These are phyloP conservation scores for Apamea monoglypha DNA, from an alignment of 2,888 invertebrate genomes.

Conservation along the genomic window DNA sequence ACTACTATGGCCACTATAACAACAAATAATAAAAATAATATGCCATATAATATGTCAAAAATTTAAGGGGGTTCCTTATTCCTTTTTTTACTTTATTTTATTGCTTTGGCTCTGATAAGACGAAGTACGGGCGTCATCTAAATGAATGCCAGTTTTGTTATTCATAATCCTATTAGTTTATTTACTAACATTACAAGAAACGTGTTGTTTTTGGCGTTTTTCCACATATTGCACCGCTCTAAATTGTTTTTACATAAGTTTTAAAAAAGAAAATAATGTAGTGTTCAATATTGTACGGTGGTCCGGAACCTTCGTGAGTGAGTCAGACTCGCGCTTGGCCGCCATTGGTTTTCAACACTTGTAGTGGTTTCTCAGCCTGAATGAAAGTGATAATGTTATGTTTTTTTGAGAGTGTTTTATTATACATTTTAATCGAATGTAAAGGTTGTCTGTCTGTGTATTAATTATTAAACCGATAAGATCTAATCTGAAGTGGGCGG, in stretches of 20 bases:
- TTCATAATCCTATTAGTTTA: neutral
- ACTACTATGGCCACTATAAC: too few relatives aligned
- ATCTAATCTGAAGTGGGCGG: constrained; percentile 39
- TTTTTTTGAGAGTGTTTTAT: neutral
- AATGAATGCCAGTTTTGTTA: neutral
- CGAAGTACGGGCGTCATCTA: neutral
- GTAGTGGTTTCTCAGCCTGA: neutral
- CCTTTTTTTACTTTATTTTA: too few relatives aligned
- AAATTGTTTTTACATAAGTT: too few relatives aligned
- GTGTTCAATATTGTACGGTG: neutral
- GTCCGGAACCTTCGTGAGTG: neutral
- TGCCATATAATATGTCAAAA: too few relatives aligned
- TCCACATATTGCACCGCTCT: neutral
- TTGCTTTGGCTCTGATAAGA: too few relatives aligned
- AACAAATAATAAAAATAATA: too few relatives aligned
- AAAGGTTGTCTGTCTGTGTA: constrained; percentile 1
- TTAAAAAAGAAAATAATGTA: neutral
- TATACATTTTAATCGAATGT: constrained; percentile 8
- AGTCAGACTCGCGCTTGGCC: neutral
- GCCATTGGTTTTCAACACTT: neutral
- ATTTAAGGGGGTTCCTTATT: too few relatives aligned
- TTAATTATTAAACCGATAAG: constrained; percentile 18
- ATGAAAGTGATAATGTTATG: constrained; percentile 6
- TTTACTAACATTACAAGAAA: neutral
- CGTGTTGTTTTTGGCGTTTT: neutral